phyloP scores from a whole-genome alignment of 2,113 vertebrate genomes.

The Sebastes fasciatus region DNA sequence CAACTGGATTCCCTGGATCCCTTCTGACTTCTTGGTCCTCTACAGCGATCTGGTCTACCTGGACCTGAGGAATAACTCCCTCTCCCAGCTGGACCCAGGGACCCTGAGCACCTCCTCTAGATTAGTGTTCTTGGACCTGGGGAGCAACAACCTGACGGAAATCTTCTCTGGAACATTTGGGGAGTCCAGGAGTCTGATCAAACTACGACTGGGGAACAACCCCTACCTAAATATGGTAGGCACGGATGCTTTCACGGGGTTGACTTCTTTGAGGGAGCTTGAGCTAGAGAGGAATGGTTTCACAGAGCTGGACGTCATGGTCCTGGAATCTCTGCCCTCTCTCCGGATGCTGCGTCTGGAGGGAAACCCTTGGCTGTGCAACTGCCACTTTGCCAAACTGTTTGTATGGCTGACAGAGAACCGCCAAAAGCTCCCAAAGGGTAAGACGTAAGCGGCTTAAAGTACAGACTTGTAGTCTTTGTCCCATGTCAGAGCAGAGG shows the following conservation, averaged over 20 bases:
- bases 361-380: constrained; percentile 95
- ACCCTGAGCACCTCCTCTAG: constrained; percentile 90
- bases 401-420: constrained; percentile 64
- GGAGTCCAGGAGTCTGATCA: constrained; percentile 90
- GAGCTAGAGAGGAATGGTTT: constrained; percentile 90
- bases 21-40: constrained; percentile 92
- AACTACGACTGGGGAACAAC: constrained; percentile 89
- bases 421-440: constrained; percentile 87
- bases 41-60: constrained; percentile 93
- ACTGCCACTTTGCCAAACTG: constrained; percentile 90
- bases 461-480: neutral
- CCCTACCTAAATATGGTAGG: constrained; percentile 89
- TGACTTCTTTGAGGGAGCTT: constrained; percentile 91
- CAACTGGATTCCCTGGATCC: constrained; percentile 91
- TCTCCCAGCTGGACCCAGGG: constrained; percentile 89
- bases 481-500: neutral
- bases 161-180: constrained; percentile 89
- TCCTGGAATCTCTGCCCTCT: constrained; percentile 88
- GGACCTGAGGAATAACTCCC: constrained; percentile 93
- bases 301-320: constrained; percentile 84
- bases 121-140: constrained; percentile 92
- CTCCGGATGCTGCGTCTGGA: constrained; percentile 89
- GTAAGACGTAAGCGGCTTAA: constrained; percentile 82
- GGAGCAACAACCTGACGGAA: constrained; percentile 92
- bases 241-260: constrained; percentile 87